Evolutionary conservation across 2,797 vertebrate genomes (phyloP), one percentile per base, ranked within the genome.

Genomic region (Cirrhinus mrigala): DNA sequence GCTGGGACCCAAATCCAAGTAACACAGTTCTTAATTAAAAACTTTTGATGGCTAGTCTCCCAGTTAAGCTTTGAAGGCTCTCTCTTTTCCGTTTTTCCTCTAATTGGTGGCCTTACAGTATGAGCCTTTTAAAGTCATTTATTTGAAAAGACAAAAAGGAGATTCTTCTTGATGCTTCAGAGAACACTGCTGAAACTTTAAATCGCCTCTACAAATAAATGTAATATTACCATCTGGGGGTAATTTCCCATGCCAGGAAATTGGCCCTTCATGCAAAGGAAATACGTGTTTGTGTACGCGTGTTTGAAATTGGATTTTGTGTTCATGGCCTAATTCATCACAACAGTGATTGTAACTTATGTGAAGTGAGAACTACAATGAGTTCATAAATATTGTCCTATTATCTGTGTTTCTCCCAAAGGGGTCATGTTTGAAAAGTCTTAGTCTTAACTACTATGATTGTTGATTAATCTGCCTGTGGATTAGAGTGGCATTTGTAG

Each of bases 1-100:
- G 80, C 85, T 74, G 76, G n/a, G 29, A 80, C 76, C 81, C 85
- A 81, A 88, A 87, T 83, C 68, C 69, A 81, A 62, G 79, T 73
- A 87, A 81, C 69, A 84, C 66, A 56, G 81, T 82, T 82, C 86
- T 89, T 89, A 89, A 91, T 91, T 91, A 91, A 92, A 90, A 90
- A 76, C 84, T 77, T 87, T 85, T 81, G 89, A 87, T 83, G 86
- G 86, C 85, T 83, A 85, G 79, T 79, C 70, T 87, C 64, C 84
- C 80, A 79, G 80, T 62, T 60, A 74, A 76, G 73, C 83, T 87
- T 87, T 85, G 64, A 88, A 81, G 46, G 56, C 62, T 86, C 46
- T 87, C 62, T 68, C 33, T 80, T 79, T 86, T 66, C 46, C 70
- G 78, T 81, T 88, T 80, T 78, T 81, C 46, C 84, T 78, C 84